phyloP scores from a whole-genome alignment of 2,797 vertebrate species.

The Malurus splendens region DNA sequence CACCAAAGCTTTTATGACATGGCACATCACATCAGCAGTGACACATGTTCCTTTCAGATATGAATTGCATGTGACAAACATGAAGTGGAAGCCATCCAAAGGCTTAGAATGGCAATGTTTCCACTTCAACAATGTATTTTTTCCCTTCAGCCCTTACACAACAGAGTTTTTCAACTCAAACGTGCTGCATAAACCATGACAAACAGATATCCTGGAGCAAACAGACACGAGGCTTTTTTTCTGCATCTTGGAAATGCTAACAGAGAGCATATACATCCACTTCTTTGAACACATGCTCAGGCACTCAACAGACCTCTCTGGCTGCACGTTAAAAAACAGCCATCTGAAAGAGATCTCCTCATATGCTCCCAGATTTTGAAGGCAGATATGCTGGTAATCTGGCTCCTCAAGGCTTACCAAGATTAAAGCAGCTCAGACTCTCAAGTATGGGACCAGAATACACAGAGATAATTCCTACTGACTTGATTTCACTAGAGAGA shows the following conservation, averaged over 20 bases:
- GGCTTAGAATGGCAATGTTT: neutral
- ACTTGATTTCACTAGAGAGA: slow-evolving; percentile 24
- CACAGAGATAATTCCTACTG: neutral
- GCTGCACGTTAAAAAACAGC: neutral
- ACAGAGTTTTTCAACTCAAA: neutral
- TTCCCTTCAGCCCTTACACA: neutral
- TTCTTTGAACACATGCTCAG: neutral
- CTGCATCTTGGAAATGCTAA: neutral
- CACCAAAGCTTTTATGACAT: slow-evolving; percentile 36
- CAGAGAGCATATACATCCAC: neutral
- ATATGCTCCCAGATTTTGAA: neutral
- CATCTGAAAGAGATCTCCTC: neutral
- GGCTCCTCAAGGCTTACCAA: neutral
- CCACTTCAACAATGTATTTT: neutral
- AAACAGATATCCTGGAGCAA: neutral
- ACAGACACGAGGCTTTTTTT: neutral
- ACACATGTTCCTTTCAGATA: neutral
- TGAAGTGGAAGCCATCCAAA: neutral
- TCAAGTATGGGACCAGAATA: neutral
- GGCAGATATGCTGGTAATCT: neutral
- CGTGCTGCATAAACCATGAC: neutral
- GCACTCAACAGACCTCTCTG: neutral
- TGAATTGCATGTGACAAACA: neutral
- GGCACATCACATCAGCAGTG: slow-evolving; percentile 21
- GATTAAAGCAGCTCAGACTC: neutral